Percentiles rank a stretch among this genome's conserved stretches.
Evolutionary conservation across 2,113 vertebrate species (phyloP).

Genomic region (Notarius lentiginosus): DNA sequence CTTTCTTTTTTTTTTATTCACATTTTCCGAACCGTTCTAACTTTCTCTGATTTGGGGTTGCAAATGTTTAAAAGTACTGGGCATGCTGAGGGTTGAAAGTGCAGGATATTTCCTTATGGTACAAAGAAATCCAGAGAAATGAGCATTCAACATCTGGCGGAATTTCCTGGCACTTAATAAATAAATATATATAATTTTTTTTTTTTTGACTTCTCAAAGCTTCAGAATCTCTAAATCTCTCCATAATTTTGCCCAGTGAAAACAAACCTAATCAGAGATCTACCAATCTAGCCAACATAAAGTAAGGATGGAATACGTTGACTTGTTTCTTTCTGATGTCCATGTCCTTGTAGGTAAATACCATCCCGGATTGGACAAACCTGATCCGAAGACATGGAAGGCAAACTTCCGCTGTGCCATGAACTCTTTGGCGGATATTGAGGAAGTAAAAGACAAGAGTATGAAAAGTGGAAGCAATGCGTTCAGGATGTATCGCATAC

Average conservation of each 20-base stretch:
- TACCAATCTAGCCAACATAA: not conserved
- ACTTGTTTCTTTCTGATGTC: not conserved
- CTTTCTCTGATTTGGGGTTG: too few species aligned
- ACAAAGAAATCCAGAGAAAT: not conserved
- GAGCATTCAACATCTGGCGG: not conserved
- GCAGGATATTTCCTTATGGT: not conserved
- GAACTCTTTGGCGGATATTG: slow-evolving; percentile 88
- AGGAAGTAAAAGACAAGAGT: slow-evolving; percentile 88
- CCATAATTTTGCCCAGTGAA: not conserved
- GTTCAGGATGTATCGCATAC: slow-evolving; percentile 84
- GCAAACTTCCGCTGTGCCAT: slow-evolving; percentile 89
- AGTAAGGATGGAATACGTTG: not conserved
- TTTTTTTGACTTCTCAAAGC: not conserved
- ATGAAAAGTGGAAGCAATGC: slow-evolving; percentile 89
- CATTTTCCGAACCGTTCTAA: too few species aligned
- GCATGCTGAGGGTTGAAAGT: not conserved
- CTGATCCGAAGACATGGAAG: slow-evolving; percentile 89
- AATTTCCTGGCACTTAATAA: not conserved
- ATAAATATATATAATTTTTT: too few species aligned
- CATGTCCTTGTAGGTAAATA: slow-evolving; percentile 76
- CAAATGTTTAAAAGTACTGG: too few species aligned
- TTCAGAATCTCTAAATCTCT: not conserved
- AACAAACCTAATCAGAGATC: not conserved
- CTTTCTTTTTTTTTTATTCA: too few species aligned
- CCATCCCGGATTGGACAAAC: slow-evolving; percentile 82